Evolutionary conservation across 1,140 invertebrate species (phyloP), one percentile per base, ranked within the genome.

Genomic region (Eubasilissa regina): DNA sequence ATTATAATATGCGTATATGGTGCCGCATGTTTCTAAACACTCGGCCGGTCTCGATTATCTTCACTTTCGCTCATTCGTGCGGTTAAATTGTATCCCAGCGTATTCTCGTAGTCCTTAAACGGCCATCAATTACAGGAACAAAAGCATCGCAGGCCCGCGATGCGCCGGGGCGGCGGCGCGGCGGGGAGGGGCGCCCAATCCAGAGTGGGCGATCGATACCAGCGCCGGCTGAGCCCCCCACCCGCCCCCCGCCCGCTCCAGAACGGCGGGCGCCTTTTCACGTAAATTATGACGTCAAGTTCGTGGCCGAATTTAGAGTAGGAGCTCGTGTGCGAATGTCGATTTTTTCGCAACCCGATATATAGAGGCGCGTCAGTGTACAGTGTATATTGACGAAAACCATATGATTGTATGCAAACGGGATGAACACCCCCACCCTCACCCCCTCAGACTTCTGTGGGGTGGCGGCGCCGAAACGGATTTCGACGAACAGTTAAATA

Each of bases 211-310:
- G 81, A 82, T 82, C 81, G 81, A 82, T 82, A 82, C 45, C 74
- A 43, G 75, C 74, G 77, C 77, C 72, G 17, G 62, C 62, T 55
- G 55, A 43, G 19, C 72, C 53, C 76, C 44, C 70, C 77, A 17
- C 43, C 79, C 60, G 19, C n/a, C 64, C 48, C 51, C 44, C 4
- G 68, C 45, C 44, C 72, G 43, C 45, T n/a, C 53, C 55, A 45
- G 21, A 43, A 62, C 53, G 25, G 53, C 19, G 21, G 68, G 45
- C 68, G 45, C 68, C 68, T 58, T 53, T 47, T 25, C 45, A 21
- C 19, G 43, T 51, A 60, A 80, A 80, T 82, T 82, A 82, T 82
- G 81, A 82, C 81, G 81, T 82, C 81, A 82, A 82, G 81, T 79
- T 82, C 77, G 78, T 73, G 80, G 76, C 66, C 70, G 76, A 64